Base-by-base conservation (phyloP, 2,888 invertebrate genomes). In the Erpobdella octoculata region DNA sequence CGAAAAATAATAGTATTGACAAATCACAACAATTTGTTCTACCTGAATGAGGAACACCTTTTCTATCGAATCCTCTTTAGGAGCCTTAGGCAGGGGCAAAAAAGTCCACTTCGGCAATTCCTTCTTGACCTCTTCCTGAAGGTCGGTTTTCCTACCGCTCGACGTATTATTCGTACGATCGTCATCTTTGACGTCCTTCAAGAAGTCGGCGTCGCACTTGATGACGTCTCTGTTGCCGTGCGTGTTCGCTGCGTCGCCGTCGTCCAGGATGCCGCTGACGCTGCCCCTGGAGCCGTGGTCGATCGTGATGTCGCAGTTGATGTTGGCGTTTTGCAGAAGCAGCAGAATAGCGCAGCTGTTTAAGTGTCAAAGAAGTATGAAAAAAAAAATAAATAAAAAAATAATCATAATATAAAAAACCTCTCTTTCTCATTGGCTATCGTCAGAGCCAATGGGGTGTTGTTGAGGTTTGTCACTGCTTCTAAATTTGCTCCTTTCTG, bases 371-470 rank as follows among this genome's bases (percentile, higher is more conserved):
- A 31, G 9, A 33, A 35, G 12, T 12, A 33, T 31, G 9, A 59
- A 59, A 59, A 12, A 9, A 59, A 59, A 59, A 59, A n/a, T 59
- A 37, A 65, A 65, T 1, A 65, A 18, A 65, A 35, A 5, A 65
- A 59, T 31, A 2, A 25, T 48, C 5, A 59, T 74, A 1, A 48
- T 46, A 64, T 37, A 8, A 38, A 73, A 73, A 77, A 80, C 79
- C 84, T 84, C 77, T 85, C 84, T 78, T 85, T 84, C 8, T 78
- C 78, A 69, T 81, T 79, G 46, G 79, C 76, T 0, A 84, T 83
- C 9, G 85, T 83, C 46, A 85, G 76, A 12, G 83, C 82, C 62
- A 86, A 79, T 15, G 86, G 84, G 9, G 85, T 84, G 75, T 85
- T 85, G 18, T 85, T 84, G 75, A 80, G 76, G 33, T 77, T 78